Evolutionary conservation across 2,113 vertebrate species (phyloP).

Genomic region (Takifugu bimaculatus): DNA sequence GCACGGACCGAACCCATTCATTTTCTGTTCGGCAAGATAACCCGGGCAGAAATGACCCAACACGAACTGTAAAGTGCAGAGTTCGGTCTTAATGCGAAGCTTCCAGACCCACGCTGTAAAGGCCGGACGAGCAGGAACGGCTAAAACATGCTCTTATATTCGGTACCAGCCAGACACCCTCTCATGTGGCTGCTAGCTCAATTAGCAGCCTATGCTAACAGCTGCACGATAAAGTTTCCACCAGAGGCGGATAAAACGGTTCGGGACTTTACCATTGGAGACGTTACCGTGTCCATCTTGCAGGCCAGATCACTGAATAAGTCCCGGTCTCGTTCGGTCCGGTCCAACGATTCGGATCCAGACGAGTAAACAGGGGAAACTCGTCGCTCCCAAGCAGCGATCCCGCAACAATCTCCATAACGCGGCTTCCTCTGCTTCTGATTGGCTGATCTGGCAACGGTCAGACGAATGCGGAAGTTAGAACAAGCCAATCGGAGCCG

Average conservation of each 20-base stretch:
- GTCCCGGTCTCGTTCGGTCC: background rate
- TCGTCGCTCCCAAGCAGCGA: constrained; percentile 1
- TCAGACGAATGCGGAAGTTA: background rate
- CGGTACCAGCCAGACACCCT: too few species aligned
- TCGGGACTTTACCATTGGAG: constrained; percentile 19
- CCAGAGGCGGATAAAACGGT: background rate
- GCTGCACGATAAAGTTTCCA: too few species aligned
- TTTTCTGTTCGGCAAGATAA: too few species aligned
- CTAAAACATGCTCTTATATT: too few species aligned
- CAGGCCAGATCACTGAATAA: background rate
- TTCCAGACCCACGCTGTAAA: too few species aligned
- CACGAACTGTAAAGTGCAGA: too few species aligned
- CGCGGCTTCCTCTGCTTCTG: background rate
- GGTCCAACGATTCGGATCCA: background rate
- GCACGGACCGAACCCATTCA: background rate
- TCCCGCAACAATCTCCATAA: constrained; percentile 7
- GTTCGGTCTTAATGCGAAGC: too few species aligned
- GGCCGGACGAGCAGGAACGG: too few species aligned
- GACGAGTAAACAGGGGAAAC: background rate
- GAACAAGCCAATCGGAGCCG: background rate
- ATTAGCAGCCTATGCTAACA: too few species aligned
- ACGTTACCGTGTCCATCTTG: constrained; percentile 18
- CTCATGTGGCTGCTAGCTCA: background rate
- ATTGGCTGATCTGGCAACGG: background rate
- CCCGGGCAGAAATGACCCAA: too few species aligned